Percentiles rank a stretch among this genome's conserved stretches.
Conservation (phyloP, 2,113 vertebrate species). For the Ascaphus truei region DNA sequence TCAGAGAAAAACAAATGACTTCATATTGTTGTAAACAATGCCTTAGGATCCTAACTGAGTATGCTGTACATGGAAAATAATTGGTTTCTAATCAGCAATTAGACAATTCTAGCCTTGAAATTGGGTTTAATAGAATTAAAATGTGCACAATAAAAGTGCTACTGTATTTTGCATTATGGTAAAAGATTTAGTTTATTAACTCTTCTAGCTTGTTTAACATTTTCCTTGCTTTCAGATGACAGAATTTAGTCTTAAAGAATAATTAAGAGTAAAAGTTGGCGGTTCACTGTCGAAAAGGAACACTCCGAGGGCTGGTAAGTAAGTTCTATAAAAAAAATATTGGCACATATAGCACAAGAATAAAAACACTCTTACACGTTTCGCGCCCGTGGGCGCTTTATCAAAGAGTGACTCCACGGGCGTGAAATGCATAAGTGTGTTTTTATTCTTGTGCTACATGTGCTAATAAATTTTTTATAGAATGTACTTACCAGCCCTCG, state of each 20-base stretch:
- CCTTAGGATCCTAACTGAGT: conserved; percentile 9
- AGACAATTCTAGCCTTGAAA: conserved; percentile 17
- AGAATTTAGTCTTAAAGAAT: background rate
- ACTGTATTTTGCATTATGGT: conserved; percentile 23
- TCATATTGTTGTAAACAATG: conserved; percentile 2
- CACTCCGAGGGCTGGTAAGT: too few relatives aligned
- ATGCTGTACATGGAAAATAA: conserved; percentile 21
- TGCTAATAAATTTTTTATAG: too few relatives aligned
- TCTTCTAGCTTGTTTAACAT: conserved; percentile 22
- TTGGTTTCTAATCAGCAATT: conserved; percentile 22
- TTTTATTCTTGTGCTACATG: too few relatives aligned
- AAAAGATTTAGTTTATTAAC: conserved; percentile 22
- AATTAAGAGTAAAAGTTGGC: conserved; percentile 10
- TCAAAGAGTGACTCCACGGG: too few relatives aligned
- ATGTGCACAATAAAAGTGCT: conserved; percentile 10
- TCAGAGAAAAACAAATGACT: conserved; percentile 17
- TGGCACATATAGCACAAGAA: too few relatives aligned
- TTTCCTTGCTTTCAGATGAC: background rate
- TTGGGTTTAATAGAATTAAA: conserved; percentile 33
- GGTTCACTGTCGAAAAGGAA: too few relatives aligned
- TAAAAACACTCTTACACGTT: too few relatives aligned
- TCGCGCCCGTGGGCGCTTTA: too few relatives aligned
- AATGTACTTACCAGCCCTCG: too few relatives aligned
- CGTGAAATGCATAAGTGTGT: too few relatives aligned
- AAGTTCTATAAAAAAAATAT: too few relatives aligned